Evolutionary conservation across 2,113 vertebrate species (phyloP).

Genomic region (Mugil cephalus): DNA sequence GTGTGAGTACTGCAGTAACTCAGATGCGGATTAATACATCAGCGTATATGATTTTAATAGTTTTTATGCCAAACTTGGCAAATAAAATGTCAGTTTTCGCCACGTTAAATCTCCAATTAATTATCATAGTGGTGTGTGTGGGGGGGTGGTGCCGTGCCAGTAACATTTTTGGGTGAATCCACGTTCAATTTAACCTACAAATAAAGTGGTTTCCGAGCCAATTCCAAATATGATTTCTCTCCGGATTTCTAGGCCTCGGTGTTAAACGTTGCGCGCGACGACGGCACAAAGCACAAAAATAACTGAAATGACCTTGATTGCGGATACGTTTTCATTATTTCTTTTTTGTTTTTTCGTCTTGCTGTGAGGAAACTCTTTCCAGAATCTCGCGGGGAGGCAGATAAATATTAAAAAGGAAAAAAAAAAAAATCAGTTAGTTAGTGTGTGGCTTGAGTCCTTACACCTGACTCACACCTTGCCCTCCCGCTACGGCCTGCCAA

Average conservation of each 20-base stretch:
- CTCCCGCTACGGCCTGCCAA: slow-evolving; percentile 60
- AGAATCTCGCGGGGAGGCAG: slow-evolving; percentile 7
- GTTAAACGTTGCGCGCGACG: no score
- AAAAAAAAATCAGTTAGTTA: slow-evolving; percentile 20
- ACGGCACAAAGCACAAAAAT: no score
- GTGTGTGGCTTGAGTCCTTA: slow-evolving; percentile 44
- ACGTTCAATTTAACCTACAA: not conserved
- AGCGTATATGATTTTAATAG: no score
- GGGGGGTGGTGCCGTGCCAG: not conserved
- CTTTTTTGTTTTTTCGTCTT: slow-evolving; percentile 1
- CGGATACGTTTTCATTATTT: not conserved
- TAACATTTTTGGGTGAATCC: not conserved
- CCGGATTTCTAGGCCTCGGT: not conserved
- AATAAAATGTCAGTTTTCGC: not conserved
- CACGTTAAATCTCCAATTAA: not conserved
- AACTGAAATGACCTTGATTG: not conserved
- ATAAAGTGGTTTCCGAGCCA: not conserved
- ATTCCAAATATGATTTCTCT: not conserved
- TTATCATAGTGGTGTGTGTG: not conserved
- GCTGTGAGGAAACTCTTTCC: slow-evolving; percentile 30
- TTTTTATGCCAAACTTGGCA: not conserved
- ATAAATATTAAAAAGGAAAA: slow-evolving; percentile 43
- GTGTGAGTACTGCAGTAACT: no score
- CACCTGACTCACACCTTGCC: slow-evolving; percentile 68
- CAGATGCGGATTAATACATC: no score